phyloP scores from a whole-genome alignment of 2,797 vertebrate genomes.

The Caiman crocodilus region DNA sequence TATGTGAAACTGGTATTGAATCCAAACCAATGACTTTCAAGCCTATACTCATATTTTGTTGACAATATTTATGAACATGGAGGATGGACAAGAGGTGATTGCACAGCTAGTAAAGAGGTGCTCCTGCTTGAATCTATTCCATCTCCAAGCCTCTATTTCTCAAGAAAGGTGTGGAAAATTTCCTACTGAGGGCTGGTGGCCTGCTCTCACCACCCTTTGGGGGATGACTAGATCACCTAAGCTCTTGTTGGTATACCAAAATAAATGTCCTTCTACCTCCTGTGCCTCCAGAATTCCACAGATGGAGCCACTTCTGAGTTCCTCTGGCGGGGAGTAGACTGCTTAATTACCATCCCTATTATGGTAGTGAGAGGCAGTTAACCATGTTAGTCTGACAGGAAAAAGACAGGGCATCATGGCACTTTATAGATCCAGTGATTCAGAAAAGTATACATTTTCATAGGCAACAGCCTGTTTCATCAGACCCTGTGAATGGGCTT shows the following conservation, averaged over 20 bases:
- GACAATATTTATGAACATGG: neutral
- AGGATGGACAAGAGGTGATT: neutral
- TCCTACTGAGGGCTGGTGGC: neutral
- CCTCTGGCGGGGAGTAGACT: neutral
- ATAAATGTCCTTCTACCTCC: neutral
- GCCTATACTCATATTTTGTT: neutral
- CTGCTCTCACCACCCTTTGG: fast-evolving
- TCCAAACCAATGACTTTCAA: neutral
- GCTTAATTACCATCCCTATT: neutral
- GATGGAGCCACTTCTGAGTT: neutral
- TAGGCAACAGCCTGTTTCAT: no score
- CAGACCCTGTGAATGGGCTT: no score
- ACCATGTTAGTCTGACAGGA: no score
- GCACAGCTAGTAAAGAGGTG: neutral
- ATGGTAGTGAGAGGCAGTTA: neutral
- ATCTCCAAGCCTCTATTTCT: neutral
- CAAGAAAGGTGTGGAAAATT: neutral
- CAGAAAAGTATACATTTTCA: no score
- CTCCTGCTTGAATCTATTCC: neutral
- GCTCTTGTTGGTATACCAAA: neutral
- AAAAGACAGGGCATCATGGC: no score
- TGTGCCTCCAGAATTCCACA: fast-evolving
- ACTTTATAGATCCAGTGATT: no score
- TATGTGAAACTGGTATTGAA: neutral
- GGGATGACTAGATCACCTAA: neutral